Evolutionary conservation across 1,140 invertebrate species (phyloP).

Genomic region (Kradibia gibbosae): DNA sequence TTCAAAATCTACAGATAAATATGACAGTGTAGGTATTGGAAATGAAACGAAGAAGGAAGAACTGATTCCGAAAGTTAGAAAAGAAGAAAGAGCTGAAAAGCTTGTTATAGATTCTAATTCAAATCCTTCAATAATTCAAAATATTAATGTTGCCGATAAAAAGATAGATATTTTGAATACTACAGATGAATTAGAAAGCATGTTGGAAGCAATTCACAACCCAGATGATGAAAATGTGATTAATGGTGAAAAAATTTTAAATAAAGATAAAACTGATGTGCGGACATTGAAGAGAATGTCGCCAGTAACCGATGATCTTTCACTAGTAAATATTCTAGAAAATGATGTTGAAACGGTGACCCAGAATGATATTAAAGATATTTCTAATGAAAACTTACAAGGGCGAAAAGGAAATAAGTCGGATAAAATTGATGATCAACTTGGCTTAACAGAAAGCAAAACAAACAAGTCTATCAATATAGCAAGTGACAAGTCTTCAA

Average conservation of each 20-base stretch:
- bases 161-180: slow-evolving; percentile 64
- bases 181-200: slow-evolving; percentile 69
- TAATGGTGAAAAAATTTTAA: slow-evolving; percentile 60
- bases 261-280: slow-evolving; percentile 54
- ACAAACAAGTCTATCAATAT: not conserved
- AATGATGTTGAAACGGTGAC: slow-evolving; percentile 63
- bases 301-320: slow-evolving; percentile 67
- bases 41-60: slow-evolving; percentile 51
- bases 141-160: slow-evolving; percentile 48
- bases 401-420: slow-evolving; percentile 51
- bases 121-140: not conserved
- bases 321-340: slow-evolving; percentile 69
- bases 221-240: slow-evolving; percentile 65
- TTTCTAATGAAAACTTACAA: slow-evolving; percentile 13
- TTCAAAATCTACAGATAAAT: slow-evolving; percentile 27
- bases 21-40: slow-evolving; percentile 19
- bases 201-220: slow-evolving; percentile 71
- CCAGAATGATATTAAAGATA: slow-evolving; percentile 35
- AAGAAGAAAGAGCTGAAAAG: slow-evolving; percentile 51
- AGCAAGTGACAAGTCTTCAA: slow-evolving; percentile 6
- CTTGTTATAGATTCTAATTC: slow-evolving; percentile 24
- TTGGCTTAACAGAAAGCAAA: not conserved
- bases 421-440: slow-evolving; percentile 37
- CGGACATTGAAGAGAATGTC: slow-evolving; percentile 64
- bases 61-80: not conserved